These are phyloP conservation scores for Torymus tubicola DNA, from an alignment of 2,888 invertebrate species.

Conservation along the genomic window DNA sequence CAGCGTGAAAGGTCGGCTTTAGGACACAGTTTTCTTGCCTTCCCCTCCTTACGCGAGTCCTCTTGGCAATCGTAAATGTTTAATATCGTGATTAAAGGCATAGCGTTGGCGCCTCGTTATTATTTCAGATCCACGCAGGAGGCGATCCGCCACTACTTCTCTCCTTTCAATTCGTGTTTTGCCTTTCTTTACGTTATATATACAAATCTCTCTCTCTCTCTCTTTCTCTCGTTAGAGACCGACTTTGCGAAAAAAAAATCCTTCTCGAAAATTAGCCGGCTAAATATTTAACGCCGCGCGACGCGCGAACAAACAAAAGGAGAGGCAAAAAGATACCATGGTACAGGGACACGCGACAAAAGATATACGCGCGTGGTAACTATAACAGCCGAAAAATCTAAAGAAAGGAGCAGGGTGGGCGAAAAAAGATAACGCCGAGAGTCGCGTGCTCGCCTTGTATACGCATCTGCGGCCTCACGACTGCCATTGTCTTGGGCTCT, in stretches of 20 bases:
- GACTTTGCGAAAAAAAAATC: slow-evolving; percentile 62
- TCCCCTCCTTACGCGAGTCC: slow-evolving; percentile 50
- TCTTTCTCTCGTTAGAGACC: neutral
- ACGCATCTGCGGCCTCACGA: slow-evolving; percentile 2
- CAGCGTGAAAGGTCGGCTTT: slow-evolving; percentile 42
- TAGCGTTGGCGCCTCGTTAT: slow-evolving; percentile 74
- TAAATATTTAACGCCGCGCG: slow-evolving; percentile 53
- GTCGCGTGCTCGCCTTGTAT: neutral
- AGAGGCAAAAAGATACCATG: neutral
- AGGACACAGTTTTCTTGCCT: slow-evolving; percentile 46
- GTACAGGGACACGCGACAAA: slow-evolving; percentile 7
- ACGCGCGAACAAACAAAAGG: neutral
- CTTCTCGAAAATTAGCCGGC: slow-evolving; percentile 57
- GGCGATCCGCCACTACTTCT: slow-evolving; percentile 70
- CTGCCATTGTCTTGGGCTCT: slow-evolving; percentile 7
- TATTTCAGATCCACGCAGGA: slow-evolving; percentile 73
- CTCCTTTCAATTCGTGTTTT: slow-evolving; percentile 73
- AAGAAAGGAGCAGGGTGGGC: neutral
- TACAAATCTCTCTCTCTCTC: slow-evolving; percentile 60
- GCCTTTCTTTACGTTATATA: slow-evolving; percentile 45
- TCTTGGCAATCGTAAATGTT: slow-evolving; percentile 74
- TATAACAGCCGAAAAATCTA: neutral
- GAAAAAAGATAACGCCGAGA: neutral
- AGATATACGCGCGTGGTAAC: slow-evolving; percentile 3
- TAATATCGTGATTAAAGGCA: slow-evolving; percentile 76